A percentile compares a stretch with the other conserved stretches of the same genome.
Conservation (phyloP, 1,140 invertebrate genomes). For the Drosophila ficusphila region DNA sequence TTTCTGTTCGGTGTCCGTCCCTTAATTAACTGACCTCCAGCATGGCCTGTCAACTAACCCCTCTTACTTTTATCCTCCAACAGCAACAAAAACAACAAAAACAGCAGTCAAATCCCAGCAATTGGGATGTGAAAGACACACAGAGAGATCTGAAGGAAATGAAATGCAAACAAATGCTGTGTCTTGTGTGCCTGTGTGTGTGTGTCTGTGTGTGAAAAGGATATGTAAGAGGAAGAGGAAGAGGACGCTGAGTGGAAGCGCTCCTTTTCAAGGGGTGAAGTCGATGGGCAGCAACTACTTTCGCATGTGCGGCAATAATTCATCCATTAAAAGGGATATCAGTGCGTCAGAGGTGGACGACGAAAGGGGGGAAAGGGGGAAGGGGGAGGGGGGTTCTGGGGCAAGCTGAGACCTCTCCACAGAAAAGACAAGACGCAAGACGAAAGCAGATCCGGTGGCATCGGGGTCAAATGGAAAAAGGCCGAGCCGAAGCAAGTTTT, state of each 20-base stretch:
- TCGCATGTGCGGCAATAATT: conserved; percentile 84
- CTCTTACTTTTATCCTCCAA: not conserved
- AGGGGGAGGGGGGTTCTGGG: not conserved
- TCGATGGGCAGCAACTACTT: conserved; percentile 76
- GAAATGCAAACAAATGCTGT: conserved; percentile 79
- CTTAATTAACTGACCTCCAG: conserved; percentile 77
- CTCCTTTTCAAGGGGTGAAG: conserved; percentile 10
- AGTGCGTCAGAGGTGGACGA: conserved; percentile 62
- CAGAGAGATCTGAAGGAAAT: conserved; percentile 71
- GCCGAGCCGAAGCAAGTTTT: conserved; percentile 44
- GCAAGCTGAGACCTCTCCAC: conserved; percentile 25
- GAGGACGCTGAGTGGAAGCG: conserved; percentile 58
- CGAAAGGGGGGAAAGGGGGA: not conserved
- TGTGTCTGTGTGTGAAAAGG: conserved; percentile 53
- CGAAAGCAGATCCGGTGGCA: conserved; percentile 30
- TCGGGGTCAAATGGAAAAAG: conserved; percentile 80
- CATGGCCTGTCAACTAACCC: conserved; percentile 41
- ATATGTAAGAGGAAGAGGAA: conserved; percentile 57
- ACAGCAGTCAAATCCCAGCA: conserved; percentile 25
- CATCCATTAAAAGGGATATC: conserved; percentile 84
- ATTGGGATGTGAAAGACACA: conserved; percentile 40
- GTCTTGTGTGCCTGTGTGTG: conserved; percentile 21
- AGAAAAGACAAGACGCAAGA: not conserved
- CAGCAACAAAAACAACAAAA: not conserved
- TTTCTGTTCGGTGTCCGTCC: conserved; percentile 40